phyloP scores from a whole-genome alignment of 2,888 invertebrate genomes.

The Lingula anatina region DNA sequence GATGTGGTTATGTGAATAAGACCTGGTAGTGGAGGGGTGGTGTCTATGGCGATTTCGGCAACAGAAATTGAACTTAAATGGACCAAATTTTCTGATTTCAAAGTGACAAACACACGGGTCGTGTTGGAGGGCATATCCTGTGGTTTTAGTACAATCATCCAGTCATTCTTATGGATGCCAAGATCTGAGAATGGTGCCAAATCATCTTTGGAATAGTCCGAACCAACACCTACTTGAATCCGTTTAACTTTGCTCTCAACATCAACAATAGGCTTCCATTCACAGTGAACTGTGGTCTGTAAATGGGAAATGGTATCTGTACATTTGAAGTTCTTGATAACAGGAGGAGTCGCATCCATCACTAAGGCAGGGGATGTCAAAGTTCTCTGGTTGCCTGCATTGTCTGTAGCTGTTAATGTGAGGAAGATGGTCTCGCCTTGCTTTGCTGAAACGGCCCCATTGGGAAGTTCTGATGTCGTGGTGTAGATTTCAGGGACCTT shows the following conservation, averaged over 20 bases:
- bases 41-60: conserved; percentile 13
- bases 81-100: conserved; percentile 15
- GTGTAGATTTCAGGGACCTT: neutral
- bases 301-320: too few relatives aligned
- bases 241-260: too few relatives aligned
- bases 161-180: too few relatives aligned
- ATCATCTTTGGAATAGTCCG: too few relatives aligned
- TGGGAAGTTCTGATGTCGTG: neutral
- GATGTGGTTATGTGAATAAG: conserved; percentile 14
- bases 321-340: conserved; percentile 13
- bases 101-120: conserved; percentile 12
- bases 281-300: too few relatives aligned
- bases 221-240: too few relatives aligned
- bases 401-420: conserved; percentile 14
- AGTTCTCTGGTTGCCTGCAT: conserved; percentile 14
- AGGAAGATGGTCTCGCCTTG: conserved; percentile 16
- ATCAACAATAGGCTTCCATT: too few relatives aligned
- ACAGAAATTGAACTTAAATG: conserved; percentile 10
- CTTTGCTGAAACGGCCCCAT: conserved; percentile 3
- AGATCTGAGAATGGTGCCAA: too few relatives aligned
- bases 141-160: too few relatives aligned
- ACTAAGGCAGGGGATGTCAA: conserved; percentile 15
- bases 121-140: too few relatives aligned
- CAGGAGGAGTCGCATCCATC: conserved; percentile 16
- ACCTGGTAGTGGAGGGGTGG: conserved; percentile 11